Conservation (phyloP, 2,888 invertebrate species). For the Drosophila percnosoma region DNA sequence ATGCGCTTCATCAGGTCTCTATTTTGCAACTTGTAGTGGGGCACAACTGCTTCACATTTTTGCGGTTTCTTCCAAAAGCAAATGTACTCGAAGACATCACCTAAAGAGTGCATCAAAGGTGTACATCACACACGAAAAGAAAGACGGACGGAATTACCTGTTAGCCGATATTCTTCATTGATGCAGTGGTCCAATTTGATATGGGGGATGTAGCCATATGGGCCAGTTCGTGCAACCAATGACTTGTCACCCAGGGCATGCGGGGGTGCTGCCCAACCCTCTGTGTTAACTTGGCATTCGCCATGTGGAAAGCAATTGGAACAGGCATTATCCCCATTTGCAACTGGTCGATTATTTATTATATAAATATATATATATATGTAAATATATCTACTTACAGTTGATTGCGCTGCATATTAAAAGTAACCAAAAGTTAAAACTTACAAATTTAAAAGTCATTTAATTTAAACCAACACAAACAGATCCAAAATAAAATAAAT, state of each 20-base stretch:
- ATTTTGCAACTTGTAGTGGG: conserved; percentile 5
- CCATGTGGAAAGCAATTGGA: not conserved
- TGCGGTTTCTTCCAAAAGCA: conserved; percentile 3
- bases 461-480: not conserved
- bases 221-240: not conserved
- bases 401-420: not conserved
- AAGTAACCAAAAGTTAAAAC: not conserved
- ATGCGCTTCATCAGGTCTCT: not conserved
- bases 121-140: not conserved
- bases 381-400: not conserved
- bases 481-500: not conserved
- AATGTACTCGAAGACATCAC: not conserved
- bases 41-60: conserved; percentile 6
- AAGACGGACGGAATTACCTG: not conserved
- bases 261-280: not conserved
- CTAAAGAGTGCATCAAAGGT: not conserved
- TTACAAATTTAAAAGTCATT: not conserved
- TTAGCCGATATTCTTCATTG: not conserved
- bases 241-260: not conserved
- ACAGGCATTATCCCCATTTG: not conserved
- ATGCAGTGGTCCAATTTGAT: not conserved
- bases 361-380: not conserved
- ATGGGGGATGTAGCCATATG: not conserved
- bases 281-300: not conserved
- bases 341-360: not conserved